Percentiles rank a stretch among this genome's conserved stretches.
phyloP scores from a whole-genome alignment of 2,113 vertebrate genomes.

The Macquaria australasica region DNA sequence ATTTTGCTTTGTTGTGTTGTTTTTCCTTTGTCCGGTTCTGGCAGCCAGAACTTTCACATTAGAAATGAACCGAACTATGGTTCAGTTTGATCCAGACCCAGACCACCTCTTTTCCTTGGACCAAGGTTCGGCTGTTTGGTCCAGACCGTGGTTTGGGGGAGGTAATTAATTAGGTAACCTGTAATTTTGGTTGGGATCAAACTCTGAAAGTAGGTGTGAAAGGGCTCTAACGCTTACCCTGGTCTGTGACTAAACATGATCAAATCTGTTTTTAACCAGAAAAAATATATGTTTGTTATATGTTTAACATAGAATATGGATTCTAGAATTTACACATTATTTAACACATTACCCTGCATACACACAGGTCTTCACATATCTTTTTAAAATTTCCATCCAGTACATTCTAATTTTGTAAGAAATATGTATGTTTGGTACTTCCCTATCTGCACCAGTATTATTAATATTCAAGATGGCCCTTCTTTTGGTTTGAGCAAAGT shows the following conservation, averaged over 20 bases:
- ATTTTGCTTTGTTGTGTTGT: no score
- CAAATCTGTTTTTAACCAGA: background rate
- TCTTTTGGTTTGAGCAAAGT: background rate
- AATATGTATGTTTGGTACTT: background rate
- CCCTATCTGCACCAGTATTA: background rate
- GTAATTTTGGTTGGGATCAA: background rate
- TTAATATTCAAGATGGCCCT: background rate
- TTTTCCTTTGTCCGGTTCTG: no score
- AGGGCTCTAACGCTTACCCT: background rate
- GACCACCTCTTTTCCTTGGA: background rate
- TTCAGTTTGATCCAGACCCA: no score
- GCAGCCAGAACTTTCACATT: no score
- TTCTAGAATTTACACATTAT: background rate
- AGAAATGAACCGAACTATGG: background rate
- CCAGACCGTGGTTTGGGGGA: background rate
- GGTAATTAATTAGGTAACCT: no score
- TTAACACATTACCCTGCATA: background rate
- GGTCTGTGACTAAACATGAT: background rate
- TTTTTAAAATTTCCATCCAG: background rate
- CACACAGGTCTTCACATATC: background rate
- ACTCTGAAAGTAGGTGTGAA: background rate
- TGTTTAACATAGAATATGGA: background rate
- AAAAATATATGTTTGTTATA: background rate
- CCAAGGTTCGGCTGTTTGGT: background rate
- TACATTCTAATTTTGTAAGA: background rate